Conservation (phyloP, 2,113 vertebrate species). For the Pyrgilauda ruficollis region DNA sequence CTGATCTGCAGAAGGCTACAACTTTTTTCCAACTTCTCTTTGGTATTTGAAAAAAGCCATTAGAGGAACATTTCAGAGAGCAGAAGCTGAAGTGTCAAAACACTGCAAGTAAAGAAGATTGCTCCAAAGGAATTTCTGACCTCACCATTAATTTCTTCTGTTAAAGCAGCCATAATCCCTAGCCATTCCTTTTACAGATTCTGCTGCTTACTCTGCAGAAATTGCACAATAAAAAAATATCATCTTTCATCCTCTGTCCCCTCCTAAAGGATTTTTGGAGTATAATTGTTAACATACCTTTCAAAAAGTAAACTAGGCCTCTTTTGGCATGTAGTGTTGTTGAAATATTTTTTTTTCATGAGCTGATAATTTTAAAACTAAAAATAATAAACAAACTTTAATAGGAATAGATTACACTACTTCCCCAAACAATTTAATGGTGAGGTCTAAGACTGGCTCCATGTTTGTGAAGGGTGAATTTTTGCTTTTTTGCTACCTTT, state of each 20-base stretch:
- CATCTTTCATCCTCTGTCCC: conserved; percentile 59
- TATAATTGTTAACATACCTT: background rate
- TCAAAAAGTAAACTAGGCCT: background rate
- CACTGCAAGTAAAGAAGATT: background rate
- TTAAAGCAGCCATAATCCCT: background rate
- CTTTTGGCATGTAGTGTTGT: background rate
- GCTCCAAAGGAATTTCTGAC: conserved; percentile 6
- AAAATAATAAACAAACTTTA: background rate
- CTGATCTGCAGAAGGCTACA: background rate
- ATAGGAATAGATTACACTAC: background rate
- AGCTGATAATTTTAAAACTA: background rate
- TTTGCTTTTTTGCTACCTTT: background rate
- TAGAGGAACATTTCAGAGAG: background rate
- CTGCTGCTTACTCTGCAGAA: conserved; percentile 3
- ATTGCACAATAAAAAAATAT: background rate
- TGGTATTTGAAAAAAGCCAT: background rate
- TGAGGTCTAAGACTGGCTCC: background rate
- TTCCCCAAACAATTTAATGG: background rate
- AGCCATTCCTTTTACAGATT: background rate
- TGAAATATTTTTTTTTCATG: background rate
- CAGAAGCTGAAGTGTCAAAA: background rate
- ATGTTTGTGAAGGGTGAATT: background rate
- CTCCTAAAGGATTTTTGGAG: conserved; percentile 60
- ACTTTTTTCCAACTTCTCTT: background rate
- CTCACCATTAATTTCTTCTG: background rate